Evolutionary conservation across 1,140 invertebrate species (phyloP).

Genomic region (Nomia melanderi): DNA sequence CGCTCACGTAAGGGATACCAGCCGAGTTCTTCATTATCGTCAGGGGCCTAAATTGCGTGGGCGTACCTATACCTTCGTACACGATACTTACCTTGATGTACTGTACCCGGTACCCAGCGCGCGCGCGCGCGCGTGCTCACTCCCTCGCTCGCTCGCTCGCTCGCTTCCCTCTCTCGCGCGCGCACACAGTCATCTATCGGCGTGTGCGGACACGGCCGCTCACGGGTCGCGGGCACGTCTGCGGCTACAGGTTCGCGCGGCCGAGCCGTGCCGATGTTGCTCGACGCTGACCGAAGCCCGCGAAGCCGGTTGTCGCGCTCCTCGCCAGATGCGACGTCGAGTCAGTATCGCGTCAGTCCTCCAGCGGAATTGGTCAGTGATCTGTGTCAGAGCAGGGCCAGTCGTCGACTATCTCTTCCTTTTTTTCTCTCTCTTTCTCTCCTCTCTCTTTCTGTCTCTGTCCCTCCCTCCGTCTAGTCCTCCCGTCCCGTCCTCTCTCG

Average conservation of each 20-base stretch:
- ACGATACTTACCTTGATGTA: conserved; percentile 58
- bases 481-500: too few species aligned
- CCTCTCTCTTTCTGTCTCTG: background rate
- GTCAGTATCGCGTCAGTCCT: conserved; percentile 73
- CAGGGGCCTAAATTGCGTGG: conserved; percentile 61
- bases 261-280: conserved; percentile 53
- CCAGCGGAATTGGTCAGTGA: conserved; percentile 70
- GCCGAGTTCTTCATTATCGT: conserved; percentile 61
- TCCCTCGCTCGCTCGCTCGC: background rate
- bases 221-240: background rate
- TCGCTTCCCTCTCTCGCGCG: too few species aligned
- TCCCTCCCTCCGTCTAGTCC: background rate
- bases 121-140: background rate
- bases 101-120: conserved; percentile 14
- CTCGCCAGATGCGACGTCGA: conserved; percentile 56
- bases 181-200: too few species aligned
- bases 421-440: conserved; percentile 23
- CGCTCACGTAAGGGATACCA: conserved; percentile 47
- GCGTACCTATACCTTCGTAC: conserved; percentile 59
- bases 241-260: conserved; percentile 28
- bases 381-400: conserved; percentile 70
- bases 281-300: conserved; percentile 39
- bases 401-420: conserved; percentile 45
- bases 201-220: background rate
- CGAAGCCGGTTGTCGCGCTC: conserved; percentile 65